Evolutionary conservation across 2,797 vertebrate genomes (phyloP), one percentile per base, ranked within the genome.

Genomic region (Pangasius mekongensis): DNA sequence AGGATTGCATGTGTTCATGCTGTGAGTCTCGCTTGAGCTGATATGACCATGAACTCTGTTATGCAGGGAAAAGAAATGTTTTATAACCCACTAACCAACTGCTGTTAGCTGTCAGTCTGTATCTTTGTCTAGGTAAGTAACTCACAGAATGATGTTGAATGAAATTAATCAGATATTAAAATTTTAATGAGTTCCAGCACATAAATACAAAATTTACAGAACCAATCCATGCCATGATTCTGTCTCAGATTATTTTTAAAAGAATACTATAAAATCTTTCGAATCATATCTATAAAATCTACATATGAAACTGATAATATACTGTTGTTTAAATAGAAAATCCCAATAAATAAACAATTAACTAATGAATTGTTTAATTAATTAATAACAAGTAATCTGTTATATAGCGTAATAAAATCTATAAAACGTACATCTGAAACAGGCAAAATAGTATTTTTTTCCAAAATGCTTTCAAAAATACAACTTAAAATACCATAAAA

Each of bases 1-100:
- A 33, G 56, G 69, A 87, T 58, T 36, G 11, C 64, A 64, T 58
- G 5, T 47, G 82, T 66, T 84, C 58, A 67, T 54, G 73, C 87
- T 30, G 60, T n/a, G 27, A 20, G 81, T 49, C 16, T 66, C 16
- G 27, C 14, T 60, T 60, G 3, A 80, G 52, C 30, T 60, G 58
- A 82, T 62, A 58, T 58, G 18, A 80, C 6, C 49, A 56, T 33
- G n/a, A 78, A 33, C n/a, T 20, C 49, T 18, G 6, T 82, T 30
- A 6, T 87, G 20, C 47, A 20, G 30, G 2, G 20, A 5, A 54
- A 43, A 83, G 27, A 76, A 27, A 20, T 62, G 39, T 54, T 84
- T 52, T 64, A 33, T 62, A 74, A 71, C 62, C 71, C 20, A 81
- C 39, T 60, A 87, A 66, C 16, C 43, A 67, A 20, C 27, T 30